Evolutionary conservation across 2,797 vertebrate genomes (phyloP).

Genomic region (Galagoides demidoff): DNA sequence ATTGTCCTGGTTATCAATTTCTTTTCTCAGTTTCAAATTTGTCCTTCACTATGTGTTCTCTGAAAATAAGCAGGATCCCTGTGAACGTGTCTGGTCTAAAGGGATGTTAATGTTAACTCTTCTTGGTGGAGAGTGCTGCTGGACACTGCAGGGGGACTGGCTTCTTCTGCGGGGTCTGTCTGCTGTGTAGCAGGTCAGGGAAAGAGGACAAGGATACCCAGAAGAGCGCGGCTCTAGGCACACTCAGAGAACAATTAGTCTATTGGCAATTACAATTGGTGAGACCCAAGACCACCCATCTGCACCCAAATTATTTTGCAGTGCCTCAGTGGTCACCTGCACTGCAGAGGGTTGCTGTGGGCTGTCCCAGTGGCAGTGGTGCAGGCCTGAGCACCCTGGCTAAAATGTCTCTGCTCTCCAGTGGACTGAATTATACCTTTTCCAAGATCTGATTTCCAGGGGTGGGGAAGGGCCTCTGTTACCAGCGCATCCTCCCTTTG

Average conservation of each 20-base stretch:
- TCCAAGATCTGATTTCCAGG: neutral
- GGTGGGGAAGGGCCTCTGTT: fast-evolving
- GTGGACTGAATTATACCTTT: neutral
- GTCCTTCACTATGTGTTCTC: neutral
- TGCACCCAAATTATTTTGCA: neutral
- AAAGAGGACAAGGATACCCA: fast-evolving
- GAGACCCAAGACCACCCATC: neutral
- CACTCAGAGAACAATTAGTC: fast-evolving
- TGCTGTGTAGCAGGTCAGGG: neutral
- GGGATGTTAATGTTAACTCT: neutral
- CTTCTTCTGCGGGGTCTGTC: neutral
- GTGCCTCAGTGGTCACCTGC: neutral
- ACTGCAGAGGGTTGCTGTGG: neutral
- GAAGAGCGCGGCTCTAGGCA: no score
- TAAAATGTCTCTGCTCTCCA: neutral
- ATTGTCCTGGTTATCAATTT: neutral
- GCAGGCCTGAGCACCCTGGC: neutral
- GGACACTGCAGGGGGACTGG: no score
- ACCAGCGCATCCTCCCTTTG: neutral
- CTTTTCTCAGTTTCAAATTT: neutral
- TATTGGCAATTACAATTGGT: neutral
- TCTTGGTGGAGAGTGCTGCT: neutral
- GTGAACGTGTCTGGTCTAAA: neutral
- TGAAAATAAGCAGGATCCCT: neutral
- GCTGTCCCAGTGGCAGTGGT: no score